Conservation (phyloP, 2,113 vertebrate genomes). For the Aspidoscelis tigris region DNA sequence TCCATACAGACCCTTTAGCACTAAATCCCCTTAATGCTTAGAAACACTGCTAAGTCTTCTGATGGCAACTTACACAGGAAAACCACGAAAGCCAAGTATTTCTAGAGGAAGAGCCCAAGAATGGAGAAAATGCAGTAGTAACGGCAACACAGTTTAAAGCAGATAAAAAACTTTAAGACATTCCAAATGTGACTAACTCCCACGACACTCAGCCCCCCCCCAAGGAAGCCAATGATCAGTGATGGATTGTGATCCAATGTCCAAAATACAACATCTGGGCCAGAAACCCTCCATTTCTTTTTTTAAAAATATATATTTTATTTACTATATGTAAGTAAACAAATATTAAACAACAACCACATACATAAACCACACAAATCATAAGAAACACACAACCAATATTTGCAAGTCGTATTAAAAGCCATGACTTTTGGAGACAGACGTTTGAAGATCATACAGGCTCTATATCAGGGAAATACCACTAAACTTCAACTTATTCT, state of each 20-base stretch:
- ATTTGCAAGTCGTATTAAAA: no score
- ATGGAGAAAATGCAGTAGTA: no score
- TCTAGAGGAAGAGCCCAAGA: neutral
- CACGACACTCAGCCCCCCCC: neutral
- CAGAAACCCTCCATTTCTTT: no score
- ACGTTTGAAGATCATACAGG: no score
- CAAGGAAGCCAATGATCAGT: neutral
- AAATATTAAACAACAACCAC: no score
- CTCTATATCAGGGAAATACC: no score
- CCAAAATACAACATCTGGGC: neutral
- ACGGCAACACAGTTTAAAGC: neutral
- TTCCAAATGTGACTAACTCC: neutral
- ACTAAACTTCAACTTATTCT: no score
- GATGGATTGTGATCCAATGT: neutral
- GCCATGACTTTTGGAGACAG: no score
- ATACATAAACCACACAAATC: no score
- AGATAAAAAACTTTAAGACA: neutral
- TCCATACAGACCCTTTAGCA: neutral
- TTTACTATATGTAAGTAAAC: no score
- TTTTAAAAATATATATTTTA: no score
- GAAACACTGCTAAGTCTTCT: neutral
- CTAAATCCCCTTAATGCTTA: neutral
- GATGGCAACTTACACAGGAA: neutral
- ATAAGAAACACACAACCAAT: no score
- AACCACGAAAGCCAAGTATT: neutral